Evolutionary conservation across 2,888 invertebrate genomes (phyloP), one percentile per base, ranked within the genome.

Genomic region (Heteromurus nitidus): DNA sequence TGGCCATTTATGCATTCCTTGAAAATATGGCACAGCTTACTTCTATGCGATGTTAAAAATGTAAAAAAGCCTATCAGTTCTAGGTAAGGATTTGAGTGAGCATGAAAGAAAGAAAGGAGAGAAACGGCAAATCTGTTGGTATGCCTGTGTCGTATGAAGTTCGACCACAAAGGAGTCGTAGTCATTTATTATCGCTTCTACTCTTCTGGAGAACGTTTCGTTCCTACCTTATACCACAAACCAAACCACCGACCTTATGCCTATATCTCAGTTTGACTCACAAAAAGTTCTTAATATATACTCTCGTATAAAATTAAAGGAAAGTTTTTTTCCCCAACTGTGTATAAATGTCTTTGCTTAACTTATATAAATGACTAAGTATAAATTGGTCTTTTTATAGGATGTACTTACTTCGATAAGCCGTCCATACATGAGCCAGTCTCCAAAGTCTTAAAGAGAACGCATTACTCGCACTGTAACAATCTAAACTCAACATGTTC

Each of bases 401-500:
- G 55, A 22, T 5, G 30, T 65, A 83, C 87, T 87, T 85, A 87
- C 87, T 87, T 82, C 87, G 87, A 86, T 87, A 87, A 82, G 87
- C 87, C 70, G 86, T 86, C 87, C 87, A 87, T 31, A 87, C 87
- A 84, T 87, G 87, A 80, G 87, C 87, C 75, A 87, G 84, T 85
- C 87, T 82, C 87, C 87, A 87, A 47, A 87, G 85, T 85, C 87
- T 85, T 85, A 87, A 85, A 80, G 87, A 87, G 82, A 87, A 87
- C 44, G 87, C 87, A 86, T 87, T 87, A 62, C 83, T 85, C 58
- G 85, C 85, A 86, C 85, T 87, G 86, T 87, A 87, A 84, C 87
- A 87, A 83, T 87, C 87, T 82, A 87, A 85, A 85, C 87, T 87
- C 86, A 87, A 85, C 87, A 87, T 87, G 86, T 87, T 87, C 83